A percentile compares a stretch with the other conserved stretches of the same genome.
Evolutionary conservation across 2,113 vertebrate genomes (phyloP).

Genomic region (Oreochromis aureus): DNA sequence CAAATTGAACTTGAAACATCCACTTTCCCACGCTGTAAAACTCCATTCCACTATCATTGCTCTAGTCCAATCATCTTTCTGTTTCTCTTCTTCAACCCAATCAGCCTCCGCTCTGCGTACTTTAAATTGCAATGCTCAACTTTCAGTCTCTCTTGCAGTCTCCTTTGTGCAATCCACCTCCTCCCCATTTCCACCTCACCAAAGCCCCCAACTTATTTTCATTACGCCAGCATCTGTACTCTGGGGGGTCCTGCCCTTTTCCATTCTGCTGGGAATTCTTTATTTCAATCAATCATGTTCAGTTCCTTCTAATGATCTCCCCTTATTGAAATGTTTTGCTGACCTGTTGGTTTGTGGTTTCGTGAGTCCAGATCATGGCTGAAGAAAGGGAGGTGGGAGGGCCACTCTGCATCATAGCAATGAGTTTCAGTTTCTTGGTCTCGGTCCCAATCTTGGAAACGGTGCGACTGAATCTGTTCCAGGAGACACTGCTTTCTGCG

Average conservation of each 20-base stretch:
- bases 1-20: neutral
- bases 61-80: neutral
- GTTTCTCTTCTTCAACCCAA: neutral
- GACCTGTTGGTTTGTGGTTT: constrained; percentile 48
- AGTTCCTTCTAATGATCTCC: neutral
- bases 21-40: neutral
- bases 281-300: fast-evolving
- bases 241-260: neutral
- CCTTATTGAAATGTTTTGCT: fast-evolving
- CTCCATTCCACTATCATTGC: fast-evolving
- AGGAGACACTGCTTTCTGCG: constrained; percentile 77
- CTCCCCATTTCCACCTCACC: neutral
- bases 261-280: neutral
- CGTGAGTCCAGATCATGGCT: constrained; percentile 61
- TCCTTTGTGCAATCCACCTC: neutral
- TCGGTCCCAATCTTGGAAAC: constrained; percentile 79
- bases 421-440: constrained; percentile 62
- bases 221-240: fast-evolving
- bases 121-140: neutral
- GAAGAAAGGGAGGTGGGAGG: constrained; percentile 64
- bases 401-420: constrained; percentile 76
- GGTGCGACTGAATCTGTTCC: constrained; percentile 80
- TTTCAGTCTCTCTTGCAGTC: neutral
- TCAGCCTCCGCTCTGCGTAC: neutral
- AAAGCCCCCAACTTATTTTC: neutral